These are phyloP conservation scores for Acronicta alni DNA, from an alignment of 2,888 invertebrate genomes.

Conservation along the genomic window DNA sequence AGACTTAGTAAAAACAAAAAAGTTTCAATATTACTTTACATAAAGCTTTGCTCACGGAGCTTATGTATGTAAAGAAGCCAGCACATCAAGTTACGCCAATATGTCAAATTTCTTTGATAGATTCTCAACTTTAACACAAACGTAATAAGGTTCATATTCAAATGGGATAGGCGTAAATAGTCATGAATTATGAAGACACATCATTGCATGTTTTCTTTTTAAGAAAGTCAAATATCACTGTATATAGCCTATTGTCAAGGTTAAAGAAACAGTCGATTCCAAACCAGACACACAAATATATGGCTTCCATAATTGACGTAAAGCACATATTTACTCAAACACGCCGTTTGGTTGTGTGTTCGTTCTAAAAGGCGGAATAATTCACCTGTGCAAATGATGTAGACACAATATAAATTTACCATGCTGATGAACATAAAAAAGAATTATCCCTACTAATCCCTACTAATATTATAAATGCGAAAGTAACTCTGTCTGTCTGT, in stretches of 20 bases:
- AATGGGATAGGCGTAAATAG: too few species aligned
- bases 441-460: too few species aligned
- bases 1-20: too few species aligned
- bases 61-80: too few species aligned
- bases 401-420: constrained; percentile 1
- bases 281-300: constrained; percentile 15
- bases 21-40: background rate
- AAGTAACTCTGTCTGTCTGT: too few species aligned
- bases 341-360: background rate
- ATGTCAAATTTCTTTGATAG: too few species aligned
- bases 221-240: background rate
- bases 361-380: background rate
- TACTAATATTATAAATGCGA: too few species aligned
- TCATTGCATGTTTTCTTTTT: background rate
- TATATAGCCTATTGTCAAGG: constrained; percentile 20
- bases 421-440: background rate
- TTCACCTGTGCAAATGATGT: constrained; percentile 31
- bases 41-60: too few species aligned
- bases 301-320: constrained; percentile 2
- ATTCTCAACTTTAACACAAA: too few species aligned
- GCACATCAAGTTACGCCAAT: too few species aligned
- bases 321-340: constrained; percentile 11
- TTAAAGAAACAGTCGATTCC: constrained; percentile 6
- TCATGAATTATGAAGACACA: too few species aligned
- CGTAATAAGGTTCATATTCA: too few species aligned